Conservation (phyloP, 2,113 vertebrate genomes). For the Asarcornis scutulata region DNA sequence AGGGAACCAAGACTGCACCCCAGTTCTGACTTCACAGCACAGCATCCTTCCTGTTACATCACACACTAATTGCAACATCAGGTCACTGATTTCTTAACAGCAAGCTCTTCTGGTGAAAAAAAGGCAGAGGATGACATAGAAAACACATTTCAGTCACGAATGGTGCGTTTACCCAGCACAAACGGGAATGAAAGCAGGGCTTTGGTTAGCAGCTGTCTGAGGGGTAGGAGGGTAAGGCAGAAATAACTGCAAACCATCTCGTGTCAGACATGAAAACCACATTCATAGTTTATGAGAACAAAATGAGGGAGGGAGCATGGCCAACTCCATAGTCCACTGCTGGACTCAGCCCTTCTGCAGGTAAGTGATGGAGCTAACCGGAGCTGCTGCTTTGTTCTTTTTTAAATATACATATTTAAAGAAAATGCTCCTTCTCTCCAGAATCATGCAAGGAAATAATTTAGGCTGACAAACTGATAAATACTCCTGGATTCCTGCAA, state of each 20-base stretch:
- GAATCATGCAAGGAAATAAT: not conserved
- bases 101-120: not conserved
- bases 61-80: not conserved
- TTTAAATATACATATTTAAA: too few species aligned
- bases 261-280: not conserved
- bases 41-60: not conserved
- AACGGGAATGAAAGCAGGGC: not conserved
- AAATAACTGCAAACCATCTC: not conserved
- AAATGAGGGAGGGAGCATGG: fast-evolving
- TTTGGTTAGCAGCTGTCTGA: not conserved
- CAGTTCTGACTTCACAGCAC: not conserved
- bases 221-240: not conserved
- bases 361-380: not conserved
- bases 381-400: not conserved
- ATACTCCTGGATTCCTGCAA: not conserved
- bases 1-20: not conserved
- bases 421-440: not conserved
- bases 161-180: not conserved
- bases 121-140: fast-evolving
- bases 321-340: not conserved
- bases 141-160: not conserved
- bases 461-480: not conserved
- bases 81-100: not conserved
- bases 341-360: not conserved
- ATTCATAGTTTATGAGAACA: not conserved